Evolutionary conservation across 2,113 vertebrate genomes (phyloP).

Genomic region (Boleophthalmus pectinirostris): DNA sequence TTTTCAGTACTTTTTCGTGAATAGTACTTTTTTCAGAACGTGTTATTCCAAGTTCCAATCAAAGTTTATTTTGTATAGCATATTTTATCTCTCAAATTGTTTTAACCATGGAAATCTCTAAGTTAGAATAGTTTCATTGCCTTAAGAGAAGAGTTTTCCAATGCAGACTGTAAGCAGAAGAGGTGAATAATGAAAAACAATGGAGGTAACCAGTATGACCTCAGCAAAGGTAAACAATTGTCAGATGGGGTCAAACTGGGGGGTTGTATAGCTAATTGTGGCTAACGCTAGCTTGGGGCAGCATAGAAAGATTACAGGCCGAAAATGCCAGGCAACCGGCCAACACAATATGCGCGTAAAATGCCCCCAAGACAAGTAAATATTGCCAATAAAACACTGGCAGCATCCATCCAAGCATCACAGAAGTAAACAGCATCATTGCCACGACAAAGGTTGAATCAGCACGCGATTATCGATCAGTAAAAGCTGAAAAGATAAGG

Average conservation of each 20-base stretch:
- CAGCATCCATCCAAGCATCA: not conserved
- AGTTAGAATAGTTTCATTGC: not conserved
- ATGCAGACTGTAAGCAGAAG: not conserved
- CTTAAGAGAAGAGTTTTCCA: not conserved
- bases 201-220: not conserved
- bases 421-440: not conserved
- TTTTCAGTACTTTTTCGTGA: too few relatives aligned
- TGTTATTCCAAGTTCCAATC: too few relatives aligned
- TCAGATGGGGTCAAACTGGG: not conserved
- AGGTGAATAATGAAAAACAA: constrained; percentile 2
- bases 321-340: constrained; percentile 31
- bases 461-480: constrained; percentile 45
- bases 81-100: too few relatives aligned
- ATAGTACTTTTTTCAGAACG: too few relatives aligned
- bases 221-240: not conserved
- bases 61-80: too few relatives aligned
- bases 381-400: not conserved
- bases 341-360: constrained; percentile 14
- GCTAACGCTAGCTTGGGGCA: constrained; percentile 54
- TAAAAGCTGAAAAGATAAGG: constrained; percentile 72
- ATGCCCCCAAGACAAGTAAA: not conserved
- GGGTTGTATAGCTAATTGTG: constrained; percentile 40
- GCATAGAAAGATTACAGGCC: constrained; percentile 42
- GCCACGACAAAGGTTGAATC: not conserved
- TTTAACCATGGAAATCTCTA: too few relatives aligned